Evolutionary conservation across 2,797 vertebrate genomes (phyloP), one percentile per base, ranked within the genome.

Genomic region (Mormyrops boulengeri): DNA sequence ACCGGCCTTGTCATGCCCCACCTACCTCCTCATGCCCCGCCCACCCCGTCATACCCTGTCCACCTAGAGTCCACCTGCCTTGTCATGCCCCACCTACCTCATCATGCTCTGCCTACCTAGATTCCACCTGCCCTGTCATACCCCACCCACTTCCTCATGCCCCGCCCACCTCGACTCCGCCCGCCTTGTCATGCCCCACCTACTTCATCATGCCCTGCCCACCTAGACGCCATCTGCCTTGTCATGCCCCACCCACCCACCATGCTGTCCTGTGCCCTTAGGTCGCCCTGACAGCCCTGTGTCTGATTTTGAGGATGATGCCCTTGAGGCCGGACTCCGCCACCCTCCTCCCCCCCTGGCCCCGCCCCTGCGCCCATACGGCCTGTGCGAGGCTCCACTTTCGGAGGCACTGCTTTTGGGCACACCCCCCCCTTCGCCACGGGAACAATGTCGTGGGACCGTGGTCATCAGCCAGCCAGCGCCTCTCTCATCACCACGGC

Each of bases 281-380:
- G 94, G 92, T 90, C 92, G 93, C 87, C 93, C 94, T 0, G 90
- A 90, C n/a, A 91, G 92, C 0, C 87, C 93, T 0, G 91, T 95
- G 84, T 94, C 95, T 6, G 95, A 95, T 89, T 96, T 94, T 0
- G 96, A 94, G 89, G 94, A 95, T 0, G 95, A 96, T 3, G 90
- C 92, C 17, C 93, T 93, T 0, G 92, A 94, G 90, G 94, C 93
- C 90, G 93, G 94, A 91, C 47, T 49, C 82, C 82, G 1, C 44
- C 82, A 6, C 47, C 92, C 93, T 34, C 47, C 88, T 49, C 92
- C 93, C 34, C 47, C 88, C 3, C 26, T 62, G 2, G 1, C 88
- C 38, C 50, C 38, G 38, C 90, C 92, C 82, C 87, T 91, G 2
- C 90, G 91, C 17, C 55, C 92, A 73, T 95, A 94, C 52, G 84